Evolutionary conservation across 2,113 vertebrate species (phyloP), one percentile per base, ranked within the genome.

Genomic region (Fregetta grallaria): DNA sequence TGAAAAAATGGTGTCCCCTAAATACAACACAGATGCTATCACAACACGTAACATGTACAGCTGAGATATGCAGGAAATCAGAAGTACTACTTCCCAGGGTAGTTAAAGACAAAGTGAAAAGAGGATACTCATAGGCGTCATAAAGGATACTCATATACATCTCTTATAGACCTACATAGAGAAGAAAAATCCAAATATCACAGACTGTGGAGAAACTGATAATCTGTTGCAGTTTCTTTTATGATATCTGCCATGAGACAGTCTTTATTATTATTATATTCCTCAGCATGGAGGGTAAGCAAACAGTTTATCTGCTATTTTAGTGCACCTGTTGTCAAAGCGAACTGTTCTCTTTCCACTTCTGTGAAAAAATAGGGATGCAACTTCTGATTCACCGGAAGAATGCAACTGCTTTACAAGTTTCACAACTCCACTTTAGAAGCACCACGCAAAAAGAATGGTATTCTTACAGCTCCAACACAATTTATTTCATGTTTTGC

Each of bases 281-380:
- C 30, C 58, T 76, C 44, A 56, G 36, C 38, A 62, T n/a, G 34
- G 11, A 70, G 25, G 3, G 29, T 22, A 96, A 76, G 32, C 71
- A 90, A 94, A 92, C 73, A 85, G 38, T 67, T 94, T 67, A 71
- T 75, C 61, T 81, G 70, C 70, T 92, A 32, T 75, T 96, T 74
- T 63, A 92, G 38, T 49, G 47, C 52, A 86, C 29, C 32, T 78
- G 36, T 63, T 68, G 89, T 63, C 49, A 75, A 92, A 67, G 13
- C 22, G 15, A 89, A 71, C 34, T 68, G 34, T 44, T 87, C 9
- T 65, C n/a, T 86, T 92, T 68, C 65, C 16, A 40, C 1, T 20
- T 20, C 62, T 30, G 7, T 81, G 36, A 75, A 94, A 73, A 92
- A 53, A 87, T 9, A 38, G 11, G 12, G 3, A 65, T 22, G 26